Percentiles rank a stretch among this genome's conserved stretches.
Conservation (phyloP, 1,140 invertebrate species). For the Zaprionus ornatus region DNA sequence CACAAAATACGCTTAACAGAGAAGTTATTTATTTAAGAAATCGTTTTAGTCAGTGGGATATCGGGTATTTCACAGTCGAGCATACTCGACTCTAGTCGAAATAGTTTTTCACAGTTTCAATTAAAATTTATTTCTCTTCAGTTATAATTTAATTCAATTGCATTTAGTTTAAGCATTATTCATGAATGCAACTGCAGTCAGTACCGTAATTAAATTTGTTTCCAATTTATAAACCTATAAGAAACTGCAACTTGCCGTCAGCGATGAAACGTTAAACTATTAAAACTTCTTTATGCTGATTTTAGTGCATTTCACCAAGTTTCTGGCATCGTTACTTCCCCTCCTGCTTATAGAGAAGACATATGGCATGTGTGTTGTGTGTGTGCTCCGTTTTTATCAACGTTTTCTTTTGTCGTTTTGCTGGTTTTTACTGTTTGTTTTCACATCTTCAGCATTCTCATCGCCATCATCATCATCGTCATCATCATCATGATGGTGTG, state of each 20-base stretch:
- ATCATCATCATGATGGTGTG: conserved; percentile 13
- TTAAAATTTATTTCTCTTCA: neutral
- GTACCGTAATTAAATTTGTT: neutral
- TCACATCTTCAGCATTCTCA: conserved; percentile 22
- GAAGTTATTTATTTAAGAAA: too few species aligned
- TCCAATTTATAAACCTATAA: neutral
- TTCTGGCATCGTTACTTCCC: conserved; percentile 10
- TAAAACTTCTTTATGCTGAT: conserved; percentile 30
- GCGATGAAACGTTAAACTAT: conserved; percentile 15
- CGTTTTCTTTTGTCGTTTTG: conserved; percentile 27
- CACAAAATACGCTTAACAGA: too few species aligned
- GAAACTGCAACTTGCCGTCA: neutral
- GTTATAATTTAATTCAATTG: neutral
- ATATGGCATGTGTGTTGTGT: conserved; percentile 24
- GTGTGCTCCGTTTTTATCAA: conserved; percentile 32
- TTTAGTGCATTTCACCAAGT: conserved; percentile 20
- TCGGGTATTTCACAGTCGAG: too few species aligned
- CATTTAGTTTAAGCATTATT: neutral
- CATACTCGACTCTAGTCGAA: too few species aligned
- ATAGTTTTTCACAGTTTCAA: too few species aligned
- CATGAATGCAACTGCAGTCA: too few species aligned
- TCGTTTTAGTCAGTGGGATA: too few species aligned
- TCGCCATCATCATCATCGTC: conserved; percentile 15
- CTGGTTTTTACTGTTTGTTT: conserved; percentile 54
- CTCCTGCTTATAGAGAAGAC: neutral